Evolutionary conservation across 2,888 invertebrate genomes (phyloP), one percentile per base, ranked within the genome.

Genomic region (Adelognathus sp.): DNA sequence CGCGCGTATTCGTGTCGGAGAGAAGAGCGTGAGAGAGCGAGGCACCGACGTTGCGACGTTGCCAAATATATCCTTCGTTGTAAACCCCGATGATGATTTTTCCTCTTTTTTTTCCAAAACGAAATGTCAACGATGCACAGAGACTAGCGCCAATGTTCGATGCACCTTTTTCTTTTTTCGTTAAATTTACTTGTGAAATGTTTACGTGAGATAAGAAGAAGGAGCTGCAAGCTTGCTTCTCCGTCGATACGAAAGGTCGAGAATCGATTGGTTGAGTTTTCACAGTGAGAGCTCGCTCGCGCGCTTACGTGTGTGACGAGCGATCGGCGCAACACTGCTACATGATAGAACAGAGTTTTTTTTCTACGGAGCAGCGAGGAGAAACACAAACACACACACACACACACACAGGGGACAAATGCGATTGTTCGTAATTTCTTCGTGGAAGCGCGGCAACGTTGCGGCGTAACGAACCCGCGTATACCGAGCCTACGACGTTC

Each of bases 1-100:
- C 71, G 81, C 77, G 77, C 36, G 77, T 78, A 74, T 75, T 39
- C 29, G 27, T 70, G 73, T 63, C 72, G 36, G 69, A 21, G 27
- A 39, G 52, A n/a, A n/a, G 69, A 66, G 82, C 83, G 86, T 83
- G 83, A 70, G 85, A 83, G 85, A 83, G 84, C 72, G 58, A 77
- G n/a, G 46, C 71, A 63, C 72, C 76, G 70, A 81, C 82, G 80
- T 81, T 82, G 89, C 91, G 82, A 79, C 81, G 91, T 91, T 91
- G 91, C 89, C 91, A 86, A 81, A 81, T 86, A n/a, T n/a, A n/a
- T 79, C 70, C 61, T 9, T 61, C 52, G 70, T 70, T 27, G 81
- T 81, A n/a, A n/a, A n/a, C n/a, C n/a, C n/a, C 82, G 79, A 29
- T 29, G 11, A 3, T 31, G 31, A 31, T 24, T 61, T 29, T 44